Evolutionary conservation across 2,797 vertebrate species (phyloP).

Genomic region (Phylloscopus collybita): DNA sequence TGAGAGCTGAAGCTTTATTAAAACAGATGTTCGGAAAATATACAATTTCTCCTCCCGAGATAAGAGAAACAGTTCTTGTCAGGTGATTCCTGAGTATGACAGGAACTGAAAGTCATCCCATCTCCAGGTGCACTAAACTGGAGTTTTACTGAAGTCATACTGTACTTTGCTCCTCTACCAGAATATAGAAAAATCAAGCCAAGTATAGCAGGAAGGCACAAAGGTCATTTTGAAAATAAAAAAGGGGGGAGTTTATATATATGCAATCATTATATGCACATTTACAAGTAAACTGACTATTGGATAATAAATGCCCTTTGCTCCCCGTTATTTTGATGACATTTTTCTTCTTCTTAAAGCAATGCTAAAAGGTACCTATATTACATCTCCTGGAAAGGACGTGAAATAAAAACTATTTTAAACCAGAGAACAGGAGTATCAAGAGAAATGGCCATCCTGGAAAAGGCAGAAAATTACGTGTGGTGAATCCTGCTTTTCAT

Average conservation of each 20-base stretch:
- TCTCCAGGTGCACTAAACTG: slow-evolving; percentile 77
- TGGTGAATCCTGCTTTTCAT: not conserved
- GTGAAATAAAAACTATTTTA: not conserved
- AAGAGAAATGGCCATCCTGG: not conserved
- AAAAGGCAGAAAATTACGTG: not conserved
- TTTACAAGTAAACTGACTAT: not conserved
- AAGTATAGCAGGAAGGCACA: slow-evolving; percentile 71
- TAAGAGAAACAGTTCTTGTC: slow-evolving; percentile 45
- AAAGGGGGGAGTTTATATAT: not conserved
- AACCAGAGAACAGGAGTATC: not conserved
- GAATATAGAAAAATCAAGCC: slow-evolving; percentile 56
- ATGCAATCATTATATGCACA: not conserved
- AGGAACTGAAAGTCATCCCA: slow-evolving; percentile 79
- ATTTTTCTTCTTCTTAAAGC: not conserved
- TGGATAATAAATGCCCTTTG: accelerated
- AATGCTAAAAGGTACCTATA: not conserved
- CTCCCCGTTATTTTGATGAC: not conserved
- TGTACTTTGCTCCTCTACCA: slow-evolving; percentile 75
- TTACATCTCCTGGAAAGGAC: not conserved
- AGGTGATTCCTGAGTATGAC: slow-evolving; percentile 43
- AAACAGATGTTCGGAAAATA: slow-evolving; percentile 15
- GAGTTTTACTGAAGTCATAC: slow-evolving; percentile 34
- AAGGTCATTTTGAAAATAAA: not conserved
- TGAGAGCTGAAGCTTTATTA: slow-evolving; percentile 14
- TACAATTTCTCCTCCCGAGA: slow-evolving; percentile 5